Percentiles rank a stretch among this genome's conserved stretches.
Evolutionary conservation across 2,888 invertebrate species (phyloP).

Genomic region (Erebia aethiops): DNA sequence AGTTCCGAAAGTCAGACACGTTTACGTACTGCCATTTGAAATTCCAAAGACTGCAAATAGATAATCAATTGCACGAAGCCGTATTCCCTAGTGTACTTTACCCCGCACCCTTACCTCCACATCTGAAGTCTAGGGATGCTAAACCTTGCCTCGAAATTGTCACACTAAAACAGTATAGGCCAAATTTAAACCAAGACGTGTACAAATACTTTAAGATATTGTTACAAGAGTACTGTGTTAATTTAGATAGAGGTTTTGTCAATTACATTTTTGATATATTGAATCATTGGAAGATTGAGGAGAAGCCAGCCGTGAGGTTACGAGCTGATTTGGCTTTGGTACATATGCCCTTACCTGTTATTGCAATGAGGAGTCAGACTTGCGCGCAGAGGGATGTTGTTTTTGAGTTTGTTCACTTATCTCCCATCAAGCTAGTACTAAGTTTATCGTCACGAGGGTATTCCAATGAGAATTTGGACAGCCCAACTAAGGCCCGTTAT

Average conservation of each 20-base stretch:
- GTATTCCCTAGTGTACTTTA: slow-evolving; percentile 87
- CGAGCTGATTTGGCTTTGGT: slow-evolving; percentile 82
- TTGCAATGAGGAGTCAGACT: slow-evolving; percentile 70
- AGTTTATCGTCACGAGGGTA: slow-evolving; percentile 83
- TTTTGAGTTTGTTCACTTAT: slow-evolving; percentile 83
- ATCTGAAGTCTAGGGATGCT: slow-evolving; percentile 54
- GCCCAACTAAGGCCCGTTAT: slow-evolving; percentile 58
- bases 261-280: slow-evolving; percentile 85
- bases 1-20: slow-evolving; percentile 87
- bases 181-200: slow-evolving; percentile 78
- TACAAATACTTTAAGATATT: slow-evolving; percentile 85
- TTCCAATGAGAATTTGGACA: slow-evolving; percentile 58
- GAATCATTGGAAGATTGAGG: slow-evolving; percentile 83
- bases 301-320: slow-evolving; percentile 82
- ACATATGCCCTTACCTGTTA: slow-evolving; percentile 81
- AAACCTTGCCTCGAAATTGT: slow-evolving; percentile 85
- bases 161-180: slow-evolving; percentile 77
- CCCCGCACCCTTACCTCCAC: slow-evolving; percentile 82
- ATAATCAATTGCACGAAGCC: slow-evolving; percentile 89
- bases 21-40: slow-evolving; percentile 86
- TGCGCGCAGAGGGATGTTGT: slow-evolving; percentile 67
- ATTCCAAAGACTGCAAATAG: slow-evolving; percentile 87
- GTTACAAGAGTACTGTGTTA: slow-evolving; percentile 86
- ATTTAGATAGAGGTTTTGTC: slow-evolving; percentile 87
- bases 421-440: slow-evolving; percentile 84